Conservation (phyloP, 2,888 invertebrate genomes). For the Tinea trinotella region DNA sequence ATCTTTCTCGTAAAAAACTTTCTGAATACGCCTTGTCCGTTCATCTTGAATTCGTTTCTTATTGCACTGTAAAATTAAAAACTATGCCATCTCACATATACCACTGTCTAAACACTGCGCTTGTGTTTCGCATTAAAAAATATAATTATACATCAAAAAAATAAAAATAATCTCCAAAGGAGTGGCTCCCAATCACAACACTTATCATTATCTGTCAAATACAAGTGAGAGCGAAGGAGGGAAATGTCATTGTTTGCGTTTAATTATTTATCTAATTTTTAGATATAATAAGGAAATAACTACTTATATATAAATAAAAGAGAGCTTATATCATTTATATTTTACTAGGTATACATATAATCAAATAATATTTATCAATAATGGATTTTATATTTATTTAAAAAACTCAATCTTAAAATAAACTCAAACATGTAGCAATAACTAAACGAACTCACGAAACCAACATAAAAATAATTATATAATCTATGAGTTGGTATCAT, state of each 20-base stretch:
- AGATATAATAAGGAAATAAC: background rate
- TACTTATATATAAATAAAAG: background rate
- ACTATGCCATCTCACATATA: constrained; percentile 40
- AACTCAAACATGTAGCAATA: background rate
- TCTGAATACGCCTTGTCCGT: constrained; percentile 64
- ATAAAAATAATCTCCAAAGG: constrained; percentile 38
- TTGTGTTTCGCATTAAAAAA: constrained; percentile 27
- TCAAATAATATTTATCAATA: too few relatives aligned
- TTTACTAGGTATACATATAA: too few relatives aligned
- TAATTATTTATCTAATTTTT: constrained; percentile 14
- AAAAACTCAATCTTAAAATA: too few relatives aligned
- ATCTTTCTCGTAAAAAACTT: constrained; percentile 65
- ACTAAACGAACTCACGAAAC: background rate
- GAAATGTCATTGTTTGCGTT: constrained; percentile 22
- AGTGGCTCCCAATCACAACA: constrained; percentile 54
- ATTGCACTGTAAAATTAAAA: constrained; percentile 22
- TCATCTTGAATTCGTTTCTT: constrained; percentile 49
- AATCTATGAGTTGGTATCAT: constrained; percentile 20
- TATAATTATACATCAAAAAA: constrained; percentile 26
- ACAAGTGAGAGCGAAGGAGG: constrained; percentile 24
- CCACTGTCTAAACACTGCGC: constrained; percentile 45
- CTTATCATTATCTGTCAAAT: constrained; percentile 29
- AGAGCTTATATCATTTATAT: background rate
- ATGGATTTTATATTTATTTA: too few relatives aligned
- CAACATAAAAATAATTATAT: constrained; percentile 20